These are phyloP conservation scores for Tympanoctomys barrerae DNA, from an alignment of 2,797 vertebrate species.

Conservation along the genomic window DNA sequence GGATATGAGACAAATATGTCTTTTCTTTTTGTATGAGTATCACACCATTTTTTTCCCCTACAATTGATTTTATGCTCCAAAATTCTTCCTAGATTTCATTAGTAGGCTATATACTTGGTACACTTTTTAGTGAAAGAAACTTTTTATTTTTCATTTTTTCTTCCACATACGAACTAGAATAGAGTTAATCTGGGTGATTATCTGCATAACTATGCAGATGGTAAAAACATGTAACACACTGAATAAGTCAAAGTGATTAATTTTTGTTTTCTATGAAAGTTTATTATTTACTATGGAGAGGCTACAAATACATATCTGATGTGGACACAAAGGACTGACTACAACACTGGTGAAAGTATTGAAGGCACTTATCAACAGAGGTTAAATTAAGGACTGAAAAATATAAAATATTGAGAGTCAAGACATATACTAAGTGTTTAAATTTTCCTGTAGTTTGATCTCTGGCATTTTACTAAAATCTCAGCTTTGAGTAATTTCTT, in stretches of 20 bases:
- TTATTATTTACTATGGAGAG: conserved; percentile 63
- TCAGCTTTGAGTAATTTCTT: conserved; percentile 20
- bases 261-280: conserved; percentile 67
- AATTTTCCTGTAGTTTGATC: conserved; percentile 42
- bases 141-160: not conserved
- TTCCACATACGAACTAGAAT: not conserved
- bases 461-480: conserved; percentile 45
- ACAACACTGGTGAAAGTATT: not conserved
- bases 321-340: conserved; percentile 30
- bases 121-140: not conserved
- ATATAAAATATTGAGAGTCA: not conserved
- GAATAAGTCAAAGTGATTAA: conserved; percentile 38
- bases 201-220: not conserved
- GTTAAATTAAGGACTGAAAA: not conserved
- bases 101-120: not conserved
- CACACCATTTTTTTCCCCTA: not conserved
- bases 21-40: not conserved
- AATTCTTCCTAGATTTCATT: not conserved
- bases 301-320: conserved; percentile 45
- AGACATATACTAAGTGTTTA: conserved; percentile 16
- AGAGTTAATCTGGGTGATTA: not conserved
- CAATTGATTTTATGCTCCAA: not conserved
- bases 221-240: not conserved
- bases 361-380: conserved; percentile 67
- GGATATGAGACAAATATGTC: not conserved